Conservation (phyloP, 35 echinoderm and acorn worm genomes). For the Heliocidaris erythrogramma region DNA sequence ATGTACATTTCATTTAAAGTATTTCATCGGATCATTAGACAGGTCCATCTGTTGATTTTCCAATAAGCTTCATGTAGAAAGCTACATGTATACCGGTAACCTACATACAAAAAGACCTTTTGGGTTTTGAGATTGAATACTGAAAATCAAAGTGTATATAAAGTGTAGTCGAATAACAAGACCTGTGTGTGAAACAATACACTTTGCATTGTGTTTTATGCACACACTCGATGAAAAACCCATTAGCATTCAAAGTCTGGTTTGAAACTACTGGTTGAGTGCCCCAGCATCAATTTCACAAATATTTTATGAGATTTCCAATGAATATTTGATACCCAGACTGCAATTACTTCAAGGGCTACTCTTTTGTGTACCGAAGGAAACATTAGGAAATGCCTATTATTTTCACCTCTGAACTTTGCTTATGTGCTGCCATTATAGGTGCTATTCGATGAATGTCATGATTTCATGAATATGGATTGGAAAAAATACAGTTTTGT, state of each 20-base stretch:
- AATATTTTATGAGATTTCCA: conserved; percentile 5
- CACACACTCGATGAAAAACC: not conserved
- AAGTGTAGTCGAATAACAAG: not conserved
- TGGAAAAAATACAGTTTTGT: not conserved
- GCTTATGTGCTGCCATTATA: not conserved
- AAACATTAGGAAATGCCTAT: not conserved
- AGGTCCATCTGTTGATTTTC: no score
- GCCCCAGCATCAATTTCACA: not conserved
- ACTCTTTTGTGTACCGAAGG: not conserved
- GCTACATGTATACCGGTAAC: no score
- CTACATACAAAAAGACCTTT: no score
- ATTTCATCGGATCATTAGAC: no score
- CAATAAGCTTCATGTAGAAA: no score
- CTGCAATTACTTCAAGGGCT: not conserved
- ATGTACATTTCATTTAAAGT: no score
- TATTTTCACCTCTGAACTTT: not conserved
- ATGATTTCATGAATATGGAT: not conserved
- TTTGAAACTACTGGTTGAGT: not conserved
- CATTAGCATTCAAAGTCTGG: not conserved
- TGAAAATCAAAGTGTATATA: not conserved
- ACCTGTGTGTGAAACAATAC: not conserved
- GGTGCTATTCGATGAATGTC: not conserved
- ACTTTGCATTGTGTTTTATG: not conserved
- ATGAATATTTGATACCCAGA: not conserved
- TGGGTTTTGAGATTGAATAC: not conserved